Evolutionary conservation across 2,113 vertebrate species (phyloP), one percentile per base, ranked within the genome.

Genomic region (Hymenochirus boettgeri): DNA sequence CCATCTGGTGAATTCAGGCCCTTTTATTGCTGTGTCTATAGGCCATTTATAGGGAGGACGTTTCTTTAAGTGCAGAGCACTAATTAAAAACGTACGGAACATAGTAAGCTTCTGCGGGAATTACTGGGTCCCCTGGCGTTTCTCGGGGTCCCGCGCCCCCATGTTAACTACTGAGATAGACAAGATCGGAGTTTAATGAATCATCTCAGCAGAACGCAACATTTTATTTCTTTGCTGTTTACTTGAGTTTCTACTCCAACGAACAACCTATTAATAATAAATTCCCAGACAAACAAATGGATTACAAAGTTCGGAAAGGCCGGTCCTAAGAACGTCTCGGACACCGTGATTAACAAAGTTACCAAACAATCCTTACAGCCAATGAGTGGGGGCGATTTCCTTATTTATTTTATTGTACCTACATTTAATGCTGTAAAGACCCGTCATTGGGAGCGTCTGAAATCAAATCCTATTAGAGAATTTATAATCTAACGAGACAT

Each of bases 191-290:
- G n/a, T n/a, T n/a, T n/a, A n/a, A n/a, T n/a, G n/a, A n/a, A n/a
- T n/a, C n/a, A n/a, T n/a, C n/a, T n/a, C n/a, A n/a, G n/a, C n/a
- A n/a, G n/a, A n/a, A n/a, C n/a, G n/a, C n/a, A n/a, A n/a, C n/a
- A n/a, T n/a, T n/a, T n/a, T n/a, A n/a, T n/a, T n/a, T n/a, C n/a
- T n/a, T n/a, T n/a, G n/a, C n/a, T n/a, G n/a, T 33, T 7, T 33
- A 29, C 47, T 21, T 7, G 33, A 23, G 23, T 59, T 59, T 52
- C 56, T 59, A 56, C 64, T 42, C 22, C 46, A 58, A 46, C 8
- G 47, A 57, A 19, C 33, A 67, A 22, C n/a, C 56, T 57, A 67
- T 67, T 23, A 67, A 67, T 67, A 59, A 67, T 67, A 31, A 67
- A 67, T 35, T 39, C 31, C n/a, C 29, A 35, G 46, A 48, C 46